Percentiles rank a stretch among this genome's conserved stretches.
These are phyloP conservation scores for Neria commutata DNA, from an alignment of 2,888 invertebrate species.

Conservation along the genomic window DNA sequence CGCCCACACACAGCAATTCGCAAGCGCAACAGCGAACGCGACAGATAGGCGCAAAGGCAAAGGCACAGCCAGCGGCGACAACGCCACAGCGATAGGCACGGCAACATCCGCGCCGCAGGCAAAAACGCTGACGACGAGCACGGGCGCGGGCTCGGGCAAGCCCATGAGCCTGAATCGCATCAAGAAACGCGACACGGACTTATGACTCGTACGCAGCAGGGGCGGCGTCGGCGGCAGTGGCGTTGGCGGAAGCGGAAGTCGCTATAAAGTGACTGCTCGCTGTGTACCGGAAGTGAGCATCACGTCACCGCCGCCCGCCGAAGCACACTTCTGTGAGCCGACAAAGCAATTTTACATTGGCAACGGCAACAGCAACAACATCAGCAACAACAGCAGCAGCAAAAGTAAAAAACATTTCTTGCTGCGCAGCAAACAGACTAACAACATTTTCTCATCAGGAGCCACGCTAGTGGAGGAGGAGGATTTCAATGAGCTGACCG, in stretches of 20 bases:
- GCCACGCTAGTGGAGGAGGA: constrained; percentile 57
- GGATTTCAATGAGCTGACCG: constrained; percentile 53
- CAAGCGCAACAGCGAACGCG: constrained; percentile 28
- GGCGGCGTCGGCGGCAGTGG: constrained; percentile 46
- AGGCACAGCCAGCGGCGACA: too few relatives aligned
- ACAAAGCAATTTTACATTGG: constrained; percentile 18
- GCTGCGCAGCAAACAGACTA: constrained; percentile 39
- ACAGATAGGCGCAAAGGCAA: constrained; percentile 19
- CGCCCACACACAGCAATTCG: constrained; percentile 22
- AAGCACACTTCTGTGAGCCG: constrained; percentile 34
- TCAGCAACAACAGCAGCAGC: constrained; percentile 33
- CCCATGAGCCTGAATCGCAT: constrained; percentile 55
- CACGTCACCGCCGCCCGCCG: constrained; percentile 59
- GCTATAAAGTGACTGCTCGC: constrained; percentile 60
- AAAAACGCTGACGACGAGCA: constrained; percentile 35
- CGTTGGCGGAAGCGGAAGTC: constrained; percentile 52
- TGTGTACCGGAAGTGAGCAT: constrained; percentile 61
- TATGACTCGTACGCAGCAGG: constrained; percentile 61
- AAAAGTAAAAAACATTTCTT: constrained; percentile 33
- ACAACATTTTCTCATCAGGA: constrained; percentile 58
- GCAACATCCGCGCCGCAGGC: too few relatives aligned
- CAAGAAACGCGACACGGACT: constrained; percentile 62
- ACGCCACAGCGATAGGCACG: constrained; percentile 28
- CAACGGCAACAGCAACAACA: constrained; percentile 33
- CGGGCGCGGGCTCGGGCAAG: constrained; percentile 41